Evolutionary conservation across 1,140 invertebrate genomes (phyloP).

Genomic region (Monomorium pharaonis): DNA sequence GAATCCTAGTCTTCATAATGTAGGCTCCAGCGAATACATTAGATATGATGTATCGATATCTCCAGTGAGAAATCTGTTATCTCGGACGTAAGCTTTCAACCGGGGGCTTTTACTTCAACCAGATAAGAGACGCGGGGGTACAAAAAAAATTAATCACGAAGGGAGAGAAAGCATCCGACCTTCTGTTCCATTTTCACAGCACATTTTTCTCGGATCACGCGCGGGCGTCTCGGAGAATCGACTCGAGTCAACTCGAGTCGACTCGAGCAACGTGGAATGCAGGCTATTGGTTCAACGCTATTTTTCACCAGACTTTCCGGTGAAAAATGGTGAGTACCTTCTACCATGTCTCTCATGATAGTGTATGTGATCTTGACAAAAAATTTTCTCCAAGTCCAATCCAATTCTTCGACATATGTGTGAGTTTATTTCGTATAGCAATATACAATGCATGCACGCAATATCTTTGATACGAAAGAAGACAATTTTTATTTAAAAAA

Average conservation of each 20-base stretch:
- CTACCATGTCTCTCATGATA: constrained; percentile 34
- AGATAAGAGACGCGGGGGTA: constrained; percentile 59
- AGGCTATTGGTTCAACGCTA: constrained; percentile 68
- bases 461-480: background rate
- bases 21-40: background rate
- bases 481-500: background rate
- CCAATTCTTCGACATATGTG: background rate
- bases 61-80: constrained; percentile 1
- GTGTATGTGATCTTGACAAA: constrained; percentile 29
- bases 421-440: background rate
- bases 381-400: constrained; percentile 4
- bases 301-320: constrained; percentile 68
- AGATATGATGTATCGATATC: constrained; percentile 3
- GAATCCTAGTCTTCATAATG: background rate
- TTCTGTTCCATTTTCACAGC: constrained; percentile 71
- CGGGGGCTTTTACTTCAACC: constrained; percentile 33
- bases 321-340: constrained; percentile 67
- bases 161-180: constrained; percentile 4
- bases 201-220: constrained; percentile 70
- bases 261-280: constrained; percentile 56
- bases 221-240: constrained; percentile 45
- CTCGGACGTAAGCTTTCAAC: background rate
- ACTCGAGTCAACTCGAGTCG: constrained; percentile 32
- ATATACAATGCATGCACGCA: background rate
- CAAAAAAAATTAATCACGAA: constrained; percentile 73